phyloP scores from a whole-genome alignment of 2,797 vertebrate species.

The Graptemys geographica region DNA sequence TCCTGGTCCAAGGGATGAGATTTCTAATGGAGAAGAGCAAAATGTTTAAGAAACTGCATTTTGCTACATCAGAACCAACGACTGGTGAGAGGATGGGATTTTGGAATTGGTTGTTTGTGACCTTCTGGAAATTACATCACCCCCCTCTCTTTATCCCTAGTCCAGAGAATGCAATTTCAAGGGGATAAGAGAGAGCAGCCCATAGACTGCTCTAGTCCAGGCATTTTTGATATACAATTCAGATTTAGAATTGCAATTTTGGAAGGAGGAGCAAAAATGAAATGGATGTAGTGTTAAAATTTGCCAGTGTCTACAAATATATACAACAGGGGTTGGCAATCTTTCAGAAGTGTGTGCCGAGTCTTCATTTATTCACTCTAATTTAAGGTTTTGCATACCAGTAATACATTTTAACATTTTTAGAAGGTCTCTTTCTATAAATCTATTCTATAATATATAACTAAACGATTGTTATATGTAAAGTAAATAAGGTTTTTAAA shows the following conservation, averaged over 20 bases:
- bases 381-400: too few species aligned
- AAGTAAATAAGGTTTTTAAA: too few species aligned
- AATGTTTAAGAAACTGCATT: neutral
- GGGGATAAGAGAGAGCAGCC: neutral
- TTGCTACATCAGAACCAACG: fast-evolving
- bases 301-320: neutral
- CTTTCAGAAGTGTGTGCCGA: too few species aligned
- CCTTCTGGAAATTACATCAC: fast-evolving
- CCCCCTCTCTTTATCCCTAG: fast-evolving
- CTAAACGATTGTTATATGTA: too few species aligned
- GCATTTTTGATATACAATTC: neutral
- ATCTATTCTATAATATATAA: too few species aligned
- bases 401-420: too few species aligned
- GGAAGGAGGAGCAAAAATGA: neutral
- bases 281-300: neutral
- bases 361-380: too few species aligned
- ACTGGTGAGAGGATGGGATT: fast-evolving
- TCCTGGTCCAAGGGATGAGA: neutral
- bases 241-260: neutral
- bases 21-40: neutral
- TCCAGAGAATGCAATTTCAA: neutral
- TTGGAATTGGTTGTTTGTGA: fast-evolving
- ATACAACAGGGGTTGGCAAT: neutral
- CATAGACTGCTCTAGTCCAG: fast-evolving
- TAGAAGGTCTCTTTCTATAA: too few species aligned